Base-by-base conservation (phyloP, 2,113 vertebrate genomes). In the Onychorhynchus coronatus region DNA sequence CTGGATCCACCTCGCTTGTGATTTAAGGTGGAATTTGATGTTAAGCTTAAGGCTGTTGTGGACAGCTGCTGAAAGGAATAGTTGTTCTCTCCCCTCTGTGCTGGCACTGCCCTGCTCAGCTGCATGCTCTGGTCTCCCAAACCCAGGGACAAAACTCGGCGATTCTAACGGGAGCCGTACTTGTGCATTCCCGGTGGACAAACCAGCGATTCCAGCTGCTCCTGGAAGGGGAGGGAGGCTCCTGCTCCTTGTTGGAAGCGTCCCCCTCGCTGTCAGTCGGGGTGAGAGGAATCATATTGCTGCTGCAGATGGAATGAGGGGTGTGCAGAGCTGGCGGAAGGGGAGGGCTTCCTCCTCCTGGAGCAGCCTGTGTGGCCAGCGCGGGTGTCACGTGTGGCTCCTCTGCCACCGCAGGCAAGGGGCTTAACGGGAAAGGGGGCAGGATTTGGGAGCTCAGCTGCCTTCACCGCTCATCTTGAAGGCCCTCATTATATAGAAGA, bases 81-180 rank as follows among this genome's bases (percentile, higher is more conserved):
- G 71, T 37, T 0, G 0, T 56, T 62, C 28, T 41, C 28, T 72
- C 11, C 55, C 3, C 5, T 70, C 50, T 19, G 6, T 4, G 1
- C 5, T 44, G 63, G 9, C 3, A 0, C 14, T 41, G 49, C 28
- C 58, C 72, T 71, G 39, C 67, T 27, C 22, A 28, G 68, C 21
- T 94, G 14, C n/a, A 1, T 3, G 4, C 50, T 63, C 42, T 31
- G 23, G 5, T 27, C 18, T 74, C 71, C 42, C 49, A 44, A 68
- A 63, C 39, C 21, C 22, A 23, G 33, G 37, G 25, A 11, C 12
- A 50, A 6, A n/a, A 65, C 30, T 7, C 3, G 0, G 5, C 2
- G 2, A 4, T 59, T 84, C 39, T n/a, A 4, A 4, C 6, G 4
- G 46, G 52, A 85, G 65, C 59, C 20, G 0, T 22, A 3, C 33